Conservation (phyloP, 2,888 invertebrate genomes). For the Hypomecis punctinalis region DNA sequence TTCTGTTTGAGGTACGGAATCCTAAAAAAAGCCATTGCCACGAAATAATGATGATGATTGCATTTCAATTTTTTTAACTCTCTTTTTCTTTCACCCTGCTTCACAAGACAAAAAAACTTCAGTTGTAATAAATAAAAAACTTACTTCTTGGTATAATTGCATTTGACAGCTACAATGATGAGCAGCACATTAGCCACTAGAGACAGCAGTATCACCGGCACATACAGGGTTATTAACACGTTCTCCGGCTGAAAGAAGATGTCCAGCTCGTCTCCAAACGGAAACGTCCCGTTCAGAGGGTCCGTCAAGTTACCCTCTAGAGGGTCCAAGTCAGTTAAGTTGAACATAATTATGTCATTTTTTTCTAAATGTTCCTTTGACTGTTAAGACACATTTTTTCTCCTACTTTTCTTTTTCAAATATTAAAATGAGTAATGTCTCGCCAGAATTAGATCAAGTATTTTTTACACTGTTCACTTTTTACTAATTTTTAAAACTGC, state of each 20-base stretch:
- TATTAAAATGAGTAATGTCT: too few species aligned
- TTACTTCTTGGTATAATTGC: slow-evolving; percentile 89
- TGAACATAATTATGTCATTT: slow-evolving; percentile 47
- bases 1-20: too few species aligned
- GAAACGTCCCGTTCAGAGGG: slow-evolving; percentile 37
- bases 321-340: slow-evolving; percentile 41
- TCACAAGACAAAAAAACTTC: too few species aligned
- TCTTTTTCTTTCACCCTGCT: too few species aligned
- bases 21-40: too few species aligned
- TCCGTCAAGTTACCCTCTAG: slow-evolving; percentile 41
- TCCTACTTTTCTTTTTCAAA: too few species aligned
- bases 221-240: slow-evolving; percentile 86
- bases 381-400: too few species aligned
- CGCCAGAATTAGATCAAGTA: too few species aligned
- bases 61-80: too few species aligned
- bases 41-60: too few species aligned
- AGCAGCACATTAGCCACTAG: slow-evolving; percentile 87
- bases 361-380: neutral
- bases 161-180: slow-evolving; percentile 88
- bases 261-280: slow-evolving; percentile 64
- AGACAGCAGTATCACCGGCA: slow-evolving; percentile 86
- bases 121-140: slow-evolving; percentile 37
- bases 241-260: slow-evolving; percentile 75
- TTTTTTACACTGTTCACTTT: too few species aligned
- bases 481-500: too few species aligned